Base-by-base conservation (phyloP, 2,888 invertebrate genomes). In the Lycaena phlaeas region DNA sequence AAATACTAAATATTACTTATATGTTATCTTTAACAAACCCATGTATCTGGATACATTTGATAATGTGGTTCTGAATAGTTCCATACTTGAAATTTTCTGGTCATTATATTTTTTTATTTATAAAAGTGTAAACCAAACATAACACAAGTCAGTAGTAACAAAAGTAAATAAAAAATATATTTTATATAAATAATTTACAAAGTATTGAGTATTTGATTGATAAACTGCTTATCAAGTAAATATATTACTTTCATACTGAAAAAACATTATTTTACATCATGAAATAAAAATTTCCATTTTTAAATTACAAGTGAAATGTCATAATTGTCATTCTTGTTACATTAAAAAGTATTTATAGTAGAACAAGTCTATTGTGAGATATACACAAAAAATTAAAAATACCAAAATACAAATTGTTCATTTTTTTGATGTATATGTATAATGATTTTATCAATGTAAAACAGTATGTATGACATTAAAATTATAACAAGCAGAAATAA, bases 31-130 rank as follows among this genome's bases (percentile, higher is more conserved):
- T 36, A 41, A 57, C 71, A 54, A 48, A 77, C 84, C 82, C 81
- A 82, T 59, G 79, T 71, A 51, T 82, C 81, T 44, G 81, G 84
- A 66, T 78, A 79, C 81, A 85, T 77, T 69, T 81, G 76, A 53
- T 82, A 84, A 66, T 77, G 76, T 46, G 84, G 78, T 61, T 84
- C 79, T 25, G 81, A 84, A 65, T 76, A 82, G 64, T 84, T 84
- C 82, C 82, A 84, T 61, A 84, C 82, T 79, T 77, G 84, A 78
- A 85, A 85, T 82, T 84, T 85, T 64, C 77, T 68, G 42, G 77
- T 81, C 84, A 85, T 82, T 55, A n/a, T n/a, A n/a, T n/a, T 60
- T 57, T 60, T 67, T 22, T 18, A 12, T 56, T 54, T 53, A 47
- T 55, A 58, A 56, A 45, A 48, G 40, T 52, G 44, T 66, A 64